Conservation (phyloP, 2,797 vertebrate species). For the Parauchenoglanis punctatus region DNA sequence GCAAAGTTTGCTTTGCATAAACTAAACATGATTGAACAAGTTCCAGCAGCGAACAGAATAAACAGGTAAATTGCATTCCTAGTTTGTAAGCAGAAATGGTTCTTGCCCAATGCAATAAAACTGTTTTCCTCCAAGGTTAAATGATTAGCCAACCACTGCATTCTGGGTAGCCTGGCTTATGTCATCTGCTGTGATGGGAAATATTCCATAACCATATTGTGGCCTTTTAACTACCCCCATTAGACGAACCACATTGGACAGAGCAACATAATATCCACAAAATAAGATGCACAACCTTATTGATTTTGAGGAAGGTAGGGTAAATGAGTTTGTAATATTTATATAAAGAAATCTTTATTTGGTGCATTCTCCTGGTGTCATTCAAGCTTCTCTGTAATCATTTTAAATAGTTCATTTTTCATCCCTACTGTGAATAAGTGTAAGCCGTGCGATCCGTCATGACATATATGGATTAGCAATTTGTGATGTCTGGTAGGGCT, state of each 20-base stretch:
- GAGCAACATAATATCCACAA: slow-evolving; percentile 57
- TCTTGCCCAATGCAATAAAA: slow-evolving; percentile 52
- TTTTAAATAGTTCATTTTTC: slow-evolving; percentile 87
- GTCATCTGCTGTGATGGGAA: slow-evolving; percentile 58
- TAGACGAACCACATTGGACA: slow-evolving; percentile 51
- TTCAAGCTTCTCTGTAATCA: slow-evolving; percentile 79
- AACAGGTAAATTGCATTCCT: slow-evolving; percentile 54
- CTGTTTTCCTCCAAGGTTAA: slow-evolving; percentile 57
- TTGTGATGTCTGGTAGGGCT: slow-evolving; percentile 78
- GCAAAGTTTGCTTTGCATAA: slow-evolving; percentile 34
- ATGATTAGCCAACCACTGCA: slow-evolving; percentile 55
- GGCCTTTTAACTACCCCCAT: slow-evolving; percentile 62
- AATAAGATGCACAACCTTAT: slow-evolving; percentile 81
- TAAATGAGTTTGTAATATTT: slow-evolving; percentile 91
- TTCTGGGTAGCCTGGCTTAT: slow-evolving; percentile 48
- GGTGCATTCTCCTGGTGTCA: slow-evolving; percentile 78
- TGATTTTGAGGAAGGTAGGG: slow-evolving; percentile 77
- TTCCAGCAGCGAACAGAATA: slow-evolving; percentile 36
- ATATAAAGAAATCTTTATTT: slow-evolving; percentile 89
- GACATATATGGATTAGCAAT: slow-evolving; percentile 83
- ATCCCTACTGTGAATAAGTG: slow-evolving; percentile 80
- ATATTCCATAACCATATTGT: slow-evolving; percentile 62
- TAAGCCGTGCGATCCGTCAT: slow-evolving; percentile 79
- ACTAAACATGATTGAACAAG: slow-evolving; percentile 35
- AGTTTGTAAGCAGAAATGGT: slow-evolving; percentile 48